phyloP scores from a whole-genome alignment of 2,113 vertebrate species.

The Grammomys surdaster region DNA sequence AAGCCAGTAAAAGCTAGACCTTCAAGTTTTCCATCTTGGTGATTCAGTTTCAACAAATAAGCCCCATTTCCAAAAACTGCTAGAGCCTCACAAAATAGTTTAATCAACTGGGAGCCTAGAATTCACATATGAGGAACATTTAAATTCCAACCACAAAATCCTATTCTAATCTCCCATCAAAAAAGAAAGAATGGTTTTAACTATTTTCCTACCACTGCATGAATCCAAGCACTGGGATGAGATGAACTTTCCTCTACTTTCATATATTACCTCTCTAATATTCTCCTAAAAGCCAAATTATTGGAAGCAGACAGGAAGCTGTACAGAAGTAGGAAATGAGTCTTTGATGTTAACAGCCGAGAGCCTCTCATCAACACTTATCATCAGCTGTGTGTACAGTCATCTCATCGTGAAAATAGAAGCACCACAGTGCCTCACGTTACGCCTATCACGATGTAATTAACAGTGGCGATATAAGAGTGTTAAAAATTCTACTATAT shows the following conservation, averaged over 20 bases:
- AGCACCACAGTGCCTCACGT: not conserved
- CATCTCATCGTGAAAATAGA: constrained; percentile 24
- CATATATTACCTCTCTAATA: not conserved
- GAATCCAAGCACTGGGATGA: not conserved
- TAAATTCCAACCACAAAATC: not conserved
- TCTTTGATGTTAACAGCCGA: not conserved
- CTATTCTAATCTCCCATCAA: not conserved
- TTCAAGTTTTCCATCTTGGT: not conserved
- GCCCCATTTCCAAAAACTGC: not conserved
- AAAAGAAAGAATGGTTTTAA: not conserved
- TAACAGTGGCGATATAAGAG: constrained; percentile 33
- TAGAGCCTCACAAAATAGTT: not conserved
- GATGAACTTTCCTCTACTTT: not conserved
- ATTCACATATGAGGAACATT: not conserved
- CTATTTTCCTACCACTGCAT: not conserved
- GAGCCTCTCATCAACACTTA: constrained; percentile 34
- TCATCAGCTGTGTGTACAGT: constrained; percentile 16
- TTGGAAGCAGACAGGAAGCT: constrained; percentile 8
- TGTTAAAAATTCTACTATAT: constrained; percentile 22
- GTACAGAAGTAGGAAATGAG: constrained; percentile 12
- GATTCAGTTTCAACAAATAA: not conserved
- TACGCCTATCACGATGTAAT: constrained; percentile 9
- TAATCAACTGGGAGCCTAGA: too few species aligned
- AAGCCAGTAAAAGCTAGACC: not conserved
- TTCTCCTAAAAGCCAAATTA: not conserved